Percentiles rank a stretch among this genome's conserved stretches.
phyloP scores from a whole-genome alignment of 2,797 vertebrate genomes.

The Falco rusticolus region DNA sequence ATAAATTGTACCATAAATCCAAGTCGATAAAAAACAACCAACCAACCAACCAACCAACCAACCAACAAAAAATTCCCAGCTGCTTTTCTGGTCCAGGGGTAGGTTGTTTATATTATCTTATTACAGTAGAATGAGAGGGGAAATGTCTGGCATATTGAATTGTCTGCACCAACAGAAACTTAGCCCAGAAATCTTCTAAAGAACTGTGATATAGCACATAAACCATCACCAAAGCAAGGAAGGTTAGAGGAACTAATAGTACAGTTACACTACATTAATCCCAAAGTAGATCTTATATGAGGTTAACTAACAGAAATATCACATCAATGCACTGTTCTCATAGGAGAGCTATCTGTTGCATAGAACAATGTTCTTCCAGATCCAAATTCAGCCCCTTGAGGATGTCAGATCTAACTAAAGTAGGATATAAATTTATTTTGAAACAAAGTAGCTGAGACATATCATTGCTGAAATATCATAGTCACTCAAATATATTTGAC shows the following conservation, averaged over 20 bases:
- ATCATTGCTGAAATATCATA: background rate
- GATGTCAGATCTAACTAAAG: background rate
- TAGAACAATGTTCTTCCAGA: background rate
- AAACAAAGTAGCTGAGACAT: background rate
- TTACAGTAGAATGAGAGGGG: background rate
- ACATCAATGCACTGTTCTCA: background rate
- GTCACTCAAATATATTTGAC: background rate
- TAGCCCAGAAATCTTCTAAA: background rate
- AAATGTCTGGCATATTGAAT: background rate
- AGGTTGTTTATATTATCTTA: background rate
- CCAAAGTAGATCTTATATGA: background rate
- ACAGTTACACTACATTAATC: background rate
- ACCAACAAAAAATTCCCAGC: background rate
- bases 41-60: background rate
- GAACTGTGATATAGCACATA: background rate
- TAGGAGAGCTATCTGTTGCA: background rate
- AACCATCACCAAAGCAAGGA: background rate
- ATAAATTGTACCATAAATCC: background rate
- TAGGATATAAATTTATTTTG: background rate
- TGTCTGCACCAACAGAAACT: background rate
- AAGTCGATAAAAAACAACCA: background rate
- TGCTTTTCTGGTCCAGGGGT: background rate
- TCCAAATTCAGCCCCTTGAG: background rate
- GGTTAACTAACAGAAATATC: constrained; percentile 25
- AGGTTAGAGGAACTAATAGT: background rate